phyloP scores from a whole-genome alignment of 1,140 invertebrate species.

The Drosophila micromelanica region DNA sequence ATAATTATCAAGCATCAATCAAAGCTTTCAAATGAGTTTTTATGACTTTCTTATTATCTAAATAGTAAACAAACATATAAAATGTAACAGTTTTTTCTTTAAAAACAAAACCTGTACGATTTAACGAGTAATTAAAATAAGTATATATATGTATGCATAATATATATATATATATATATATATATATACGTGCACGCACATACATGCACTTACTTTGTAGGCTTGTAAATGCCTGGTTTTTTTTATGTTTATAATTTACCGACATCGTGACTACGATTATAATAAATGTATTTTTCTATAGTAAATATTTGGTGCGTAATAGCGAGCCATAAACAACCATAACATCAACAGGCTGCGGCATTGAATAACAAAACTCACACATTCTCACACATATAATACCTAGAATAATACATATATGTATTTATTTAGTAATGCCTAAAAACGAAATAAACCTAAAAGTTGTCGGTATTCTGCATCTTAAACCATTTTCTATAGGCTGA shows the following conservation, averaged over 20 bases:
- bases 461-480: slow-evolving; percentile 13
- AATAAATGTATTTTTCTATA: slow-evolving; percentile 42
- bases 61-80: background rate
- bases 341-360: slow-evolving; percentile 37
- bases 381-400: slow-evolving; percentile 46
- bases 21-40: slow-evolving; percentile 5
- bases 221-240: slow-evolving; percentile 15
- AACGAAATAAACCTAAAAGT: slow-evolving; percentile 7
- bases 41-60: background rate
- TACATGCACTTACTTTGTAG: background rate
- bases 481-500: slow-evolving; percentile 1
- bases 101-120: background rate
- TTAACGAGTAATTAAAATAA: slow-evolving; percentile 17
- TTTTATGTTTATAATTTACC: slow-evolving; percentile 39
- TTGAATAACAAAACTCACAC: slow-evolving; percentile 50
- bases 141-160: background rate
- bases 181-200: background rate
- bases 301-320: slow-evolving; percentile 49
- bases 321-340: slow-evolving; percentile 6
- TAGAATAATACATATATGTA: background rate
- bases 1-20: slow-evolving; percentile 14
- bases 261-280: slow-evolving; percentile 40
- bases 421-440: slow-evolving; percentile 15
- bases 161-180: background rate
- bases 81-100: slow-evolving; percentile 3